phyloP scores from a whole-genome alignment of 2,113 vertebrate genomes.

The Cervus canadensis region DNA sequence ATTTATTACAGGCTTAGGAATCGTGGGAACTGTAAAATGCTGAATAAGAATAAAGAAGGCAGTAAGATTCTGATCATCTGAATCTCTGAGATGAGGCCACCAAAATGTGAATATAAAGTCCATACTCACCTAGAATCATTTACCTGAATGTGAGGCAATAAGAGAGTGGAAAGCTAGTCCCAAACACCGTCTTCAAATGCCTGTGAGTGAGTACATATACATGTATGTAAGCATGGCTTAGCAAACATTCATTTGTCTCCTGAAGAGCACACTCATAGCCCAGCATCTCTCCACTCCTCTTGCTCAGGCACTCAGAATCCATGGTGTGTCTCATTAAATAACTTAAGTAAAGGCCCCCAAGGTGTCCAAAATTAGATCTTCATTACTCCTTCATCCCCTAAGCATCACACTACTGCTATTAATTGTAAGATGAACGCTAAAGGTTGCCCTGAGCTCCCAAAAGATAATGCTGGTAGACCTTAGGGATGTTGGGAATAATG shows the following conservation, averaged over 20 bases:
- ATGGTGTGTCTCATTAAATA: not conserved
- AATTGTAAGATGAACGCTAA: not conserved
- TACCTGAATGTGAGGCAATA: not conserved
- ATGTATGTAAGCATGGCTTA: not conserved
- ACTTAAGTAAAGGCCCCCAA: not conserved
- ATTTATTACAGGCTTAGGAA: not conserved
- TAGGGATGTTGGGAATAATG: not conserved
- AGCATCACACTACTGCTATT: not conserved
- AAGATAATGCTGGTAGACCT: not conserved
- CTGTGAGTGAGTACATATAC: not conserved
- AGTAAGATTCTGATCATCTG: accelerated
- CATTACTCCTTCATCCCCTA: not conserved
- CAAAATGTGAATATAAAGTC: not conserved
- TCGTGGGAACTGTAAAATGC: not conserved
- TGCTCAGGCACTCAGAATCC: not conserved
- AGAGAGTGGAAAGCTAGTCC: not conserved
- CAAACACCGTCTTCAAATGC: not conserved
- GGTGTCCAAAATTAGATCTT: not conserved
- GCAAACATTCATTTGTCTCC: not conserved
- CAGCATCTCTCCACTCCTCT: not conserved
- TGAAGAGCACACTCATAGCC: not conserved
- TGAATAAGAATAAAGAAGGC: not conserved
- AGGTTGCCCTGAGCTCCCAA: not conserved
- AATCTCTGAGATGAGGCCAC: not conserved
- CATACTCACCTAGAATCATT: not conserved